Conservation (phyloP, 1,140 invertebrate species). For the Aphelenchoides avenae region DNA sequence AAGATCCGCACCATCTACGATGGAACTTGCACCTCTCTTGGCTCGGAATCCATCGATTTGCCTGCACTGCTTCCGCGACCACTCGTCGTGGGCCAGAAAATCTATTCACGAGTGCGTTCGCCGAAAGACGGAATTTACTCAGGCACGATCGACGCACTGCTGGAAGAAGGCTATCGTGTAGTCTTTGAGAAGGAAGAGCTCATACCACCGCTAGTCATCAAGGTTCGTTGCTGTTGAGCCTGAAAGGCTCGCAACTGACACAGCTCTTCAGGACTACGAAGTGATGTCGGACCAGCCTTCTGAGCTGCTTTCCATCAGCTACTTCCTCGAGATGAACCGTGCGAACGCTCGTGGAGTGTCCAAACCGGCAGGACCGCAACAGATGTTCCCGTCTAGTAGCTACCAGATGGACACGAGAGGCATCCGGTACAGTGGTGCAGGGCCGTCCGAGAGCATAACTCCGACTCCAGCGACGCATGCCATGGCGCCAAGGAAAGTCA, state of each 20-base stretch:
- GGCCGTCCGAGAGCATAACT: too few relatives aligned
- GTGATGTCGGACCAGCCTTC: slow-evolving; percentile 45
- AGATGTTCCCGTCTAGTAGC: too few relatives aligned
- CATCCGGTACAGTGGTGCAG: too few relatives aligned
- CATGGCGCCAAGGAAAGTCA: too few relatives aligned
- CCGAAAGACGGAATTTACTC: slow-evolving; percentile 95
- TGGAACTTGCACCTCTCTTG: slow-evolving; percentile 68
- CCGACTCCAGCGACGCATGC: too few relatives aligned
- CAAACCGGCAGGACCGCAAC: too few relatives aligned
- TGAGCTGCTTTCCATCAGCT: slow-evolving; percentile 36
- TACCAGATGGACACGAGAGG: too few relatives aligned
- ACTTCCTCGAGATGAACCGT: slow-evolving; percentile 42
- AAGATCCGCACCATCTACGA: slow-evolving; percentile 91
- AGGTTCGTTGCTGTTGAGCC: slow-evolving; percentile 80
- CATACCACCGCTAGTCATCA: slow-evolving; percentile 67
- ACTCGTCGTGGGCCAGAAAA: slow-evolving; percentile 91
- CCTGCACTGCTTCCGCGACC: slow-evolving; percentile 92
- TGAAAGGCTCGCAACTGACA: slow-evolving; percentile 66
- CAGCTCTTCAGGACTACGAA: slow-evolving; percentile 44
- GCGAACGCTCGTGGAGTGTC: slow-evolving; percentile 36
- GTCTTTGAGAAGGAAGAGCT: slow-evolving; percentile 87
- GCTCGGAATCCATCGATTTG: slow-evolving; percentile 75
- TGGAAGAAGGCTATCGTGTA: slow-evolving; percentile 92
- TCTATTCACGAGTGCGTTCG: slow-evolving; percentile 71
- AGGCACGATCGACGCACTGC: slow-evolving; percentile 92